These are phyloP conservation scores for Porites cylindrica DNA, from an alignment of 92 coral and sea anemone genomes.

Conservation along the genomic window DNA sequence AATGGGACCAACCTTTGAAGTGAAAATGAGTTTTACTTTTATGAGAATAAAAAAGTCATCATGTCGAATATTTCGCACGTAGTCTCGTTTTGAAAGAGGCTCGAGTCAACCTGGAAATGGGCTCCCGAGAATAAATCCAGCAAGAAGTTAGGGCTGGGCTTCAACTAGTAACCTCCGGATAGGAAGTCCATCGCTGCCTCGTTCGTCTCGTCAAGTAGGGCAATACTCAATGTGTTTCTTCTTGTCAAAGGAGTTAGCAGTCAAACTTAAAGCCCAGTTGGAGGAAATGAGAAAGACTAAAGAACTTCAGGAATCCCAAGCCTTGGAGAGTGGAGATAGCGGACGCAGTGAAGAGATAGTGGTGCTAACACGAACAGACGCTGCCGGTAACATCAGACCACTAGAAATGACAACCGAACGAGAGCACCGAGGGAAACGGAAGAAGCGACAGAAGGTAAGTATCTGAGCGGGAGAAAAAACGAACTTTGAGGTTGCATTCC, in stretches of 20 bases:
- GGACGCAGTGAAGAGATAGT: conserved; percentile 73
- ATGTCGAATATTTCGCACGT: no score
- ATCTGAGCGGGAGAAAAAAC: background rate
- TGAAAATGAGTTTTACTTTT: no score
- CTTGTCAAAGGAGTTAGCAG: conserved; percentile 80
- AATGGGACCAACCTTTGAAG: no score
- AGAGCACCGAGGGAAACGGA: conserved; percentile 77
- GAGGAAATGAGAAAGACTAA: conserved; percentile 89
- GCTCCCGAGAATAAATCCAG: no score
- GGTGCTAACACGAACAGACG: conserved; percentile 89
- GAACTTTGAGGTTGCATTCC: background rate
- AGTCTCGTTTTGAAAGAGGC: no score
- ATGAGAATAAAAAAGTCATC: no score
- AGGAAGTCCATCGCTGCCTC: no score
- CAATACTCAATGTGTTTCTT: background rate
- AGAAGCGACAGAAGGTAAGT: conserved; percentile 85
- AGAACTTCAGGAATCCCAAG: conserved; percentile 78
- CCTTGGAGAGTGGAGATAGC: background rate
- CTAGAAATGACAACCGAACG: conserved; percentile 62
- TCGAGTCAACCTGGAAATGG: no score
- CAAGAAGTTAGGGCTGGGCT: no score
- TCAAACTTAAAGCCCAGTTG: conserved; percentile 76
- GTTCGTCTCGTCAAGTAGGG: background rate
- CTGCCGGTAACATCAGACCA: conserved; percentile 92
- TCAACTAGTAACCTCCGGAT: no score